Base-by-base conservation (phyloP, 2,797 vertebrate species). In the Taenioides sp. region DNA sequence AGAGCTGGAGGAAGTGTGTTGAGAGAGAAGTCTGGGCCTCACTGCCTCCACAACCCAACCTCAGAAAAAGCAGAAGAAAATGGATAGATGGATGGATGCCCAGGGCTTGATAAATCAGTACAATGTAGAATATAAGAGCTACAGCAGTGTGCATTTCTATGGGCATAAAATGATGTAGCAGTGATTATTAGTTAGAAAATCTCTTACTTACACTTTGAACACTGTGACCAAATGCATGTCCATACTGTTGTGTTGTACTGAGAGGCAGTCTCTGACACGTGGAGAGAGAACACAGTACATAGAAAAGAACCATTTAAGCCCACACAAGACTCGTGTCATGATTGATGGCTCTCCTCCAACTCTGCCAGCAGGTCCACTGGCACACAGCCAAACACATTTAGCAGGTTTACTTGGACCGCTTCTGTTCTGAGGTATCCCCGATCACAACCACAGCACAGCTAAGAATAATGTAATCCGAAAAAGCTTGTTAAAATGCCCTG, bases 331-430 rank as follows among this genome's bases (percentile, higher is more conserved):
- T 62, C 37, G 5, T 43, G n/a, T 7, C 4, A 23, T 64, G 62
- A 64, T 47, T 43, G 37, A 64, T 64, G 62, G 62, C 37, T 23
- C 61, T 64, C 34, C n/a, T 64, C 37, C 34, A 43, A 12, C 37
- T 16, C 37, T 23, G n/a, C 12, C 62, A 64, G 62, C 37, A 47
- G 37, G 62, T 43, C 43, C 37, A 43, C 40, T 23, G 37, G 37
- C 37, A 25, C 12, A 2, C 16, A 64, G 22, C n/a, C 62, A 64
- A 64, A 64, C 37, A 43, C 11, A 40, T 64, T 43, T 64, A 63
- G 61, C 34, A 12, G 7, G 28, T 17, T 61, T 31, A 31, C 18
- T 47, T 47, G n/a, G 62, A 17, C 37, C 14, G 0, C 16, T 64
- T 64, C 16, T 64, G 12, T 23, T 40, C 31, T 61, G 50, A 52